Base-by-base conservation (phyloP, 1,140 invertebrate genomes). In the Solenopsis fugax region DNA sequence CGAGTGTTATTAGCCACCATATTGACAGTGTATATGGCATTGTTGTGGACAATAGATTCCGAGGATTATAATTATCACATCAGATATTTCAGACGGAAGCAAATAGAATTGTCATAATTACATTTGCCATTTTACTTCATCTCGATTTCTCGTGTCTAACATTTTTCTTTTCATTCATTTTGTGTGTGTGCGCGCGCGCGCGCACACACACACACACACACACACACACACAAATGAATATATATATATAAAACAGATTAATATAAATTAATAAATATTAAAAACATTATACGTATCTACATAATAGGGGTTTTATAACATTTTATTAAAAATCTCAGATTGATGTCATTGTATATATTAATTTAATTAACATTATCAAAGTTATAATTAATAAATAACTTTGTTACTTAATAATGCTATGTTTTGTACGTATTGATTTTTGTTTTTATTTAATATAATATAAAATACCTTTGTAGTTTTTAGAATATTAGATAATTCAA, bases 41-140 rank as follows among this genome's bases (percentile, higher is more conserved):
- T 95, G 50, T 95, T 94, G 80, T 96, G 96, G 96, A 95, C 92
- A 56, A 95, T 96, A 29, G 96, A 96, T 91, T 88, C 93, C 45
- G 90, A 92, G 34, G 96, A 96, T 93, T 96, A 95, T 86, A 85
- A 90, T 54, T 96, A 96, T 91, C 96, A 96, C 65, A 86, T 89
- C 9, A 88, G 62, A 75, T 87, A 92, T 54, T 87, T 94, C 41
- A 76, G 87, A 71, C 87, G 75, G 78, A 95, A 95, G 64, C 89
- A 93, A 56, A 87, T 80, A 77, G 87, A 93, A 85, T 81, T 89
- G 6, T 85, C 76, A 6, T 84, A 41, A 87, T 18, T 29, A 9
- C 13, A 21, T 24, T 65, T 80, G 13, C 6, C 6, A 60, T 21
- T 45, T 18, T 54, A 6, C 2, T 21, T 56, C 13, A 37, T 41